Evolutionary conservation across 2,797 vertebrate genomes (phyloP), one percentile per base, ranked within the genome.

Genomic region (Podarcis lilfordi): DNA sequence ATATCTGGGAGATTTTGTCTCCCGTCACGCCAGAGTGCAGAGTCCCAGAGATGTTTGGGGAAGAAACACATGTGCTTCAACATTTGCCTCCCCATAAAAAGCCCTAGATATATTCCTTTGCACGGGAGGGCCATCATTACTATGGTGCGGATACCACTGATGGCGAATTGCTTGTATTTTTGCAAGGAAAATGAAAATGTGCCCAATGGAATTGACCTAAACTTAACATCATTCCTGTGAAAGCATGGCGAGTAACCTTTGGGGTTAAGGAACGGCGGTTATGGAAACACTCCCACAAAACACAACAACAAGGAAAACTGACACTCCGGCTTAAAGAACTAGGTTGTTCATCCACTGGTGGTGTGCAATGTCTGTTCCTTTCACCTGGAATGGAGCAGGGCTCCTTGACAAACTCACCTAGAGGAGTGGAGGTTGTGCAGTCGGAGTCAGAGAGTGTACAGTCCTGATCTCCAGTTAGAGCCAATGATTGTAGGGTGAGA

Each of bases 21-120:
- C 84, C 93, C 82, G 74, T 35, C 86, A 50, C 87, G 77, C 86
- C 50, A 93, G 83, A 90, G 82, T 78, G 5, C 72, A 15, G 86
- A 55, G 79, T 90, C 93, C 89, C 90, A 92, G 72, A 89, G 87
- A 92, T 32, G 75, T 86, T 75, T 91, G 89, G 93, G 88, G 84
- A 93, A 94, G 88, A 50, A 66, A 88, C 43, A 89, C 76, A 50
- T 72, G 35, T 88, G 87, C 90, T 91, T 85, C 75, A 91, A 91
- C 87, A 86, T 83, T 40, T 76, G 61, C 19, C 87, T 80, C 90
- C 80, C 74, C 80, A 45, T 75, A 27, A 37, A 27, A 37, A 93
- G 87, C 72, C 89, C 86, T 88, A 92, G 89, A 92, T 88, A 92
- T 87, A 93, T 91, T 90, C 83, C 69, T 92, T 94, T 94, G 79